These are phyloP conservation scores for Nemopilema nomurai DNA, from an alignment of 30 jellyfish, hydroid and myxozoan genomes.

Conservation along the genomic window DNA sequence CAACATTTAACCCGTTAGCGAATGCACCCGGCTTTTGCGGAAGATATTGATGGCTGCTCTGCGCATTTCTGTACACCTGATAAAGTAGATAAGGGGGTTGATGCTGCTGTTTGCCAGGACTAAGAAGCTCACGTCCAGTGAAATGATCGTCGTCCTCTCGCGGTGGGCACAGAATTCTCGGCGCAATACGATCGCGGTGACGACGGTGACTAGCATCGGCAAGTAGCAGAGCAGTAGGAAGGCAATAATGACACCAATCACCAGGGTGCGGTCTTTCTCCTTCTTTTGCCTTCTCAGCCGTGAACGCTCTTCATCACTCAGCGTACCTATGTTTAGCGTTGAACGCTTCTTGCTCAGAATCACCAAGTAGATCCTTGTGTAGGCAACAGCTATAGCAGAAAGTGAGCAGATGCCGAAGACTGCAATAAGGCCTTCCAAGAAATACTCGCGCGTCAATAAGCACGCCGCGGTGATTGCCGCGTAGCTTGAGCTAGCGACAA, in stretches of 20 bases:
- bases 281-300: background rate
- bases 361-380: slow-evolving; percentile 48
- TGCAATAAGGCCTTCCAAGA: slow-evolving; percentile 3
- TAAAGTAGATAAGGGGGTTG: slow-evolving; percentile 37
- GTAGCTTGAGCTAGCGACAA: slow-evolving; percentile 6
- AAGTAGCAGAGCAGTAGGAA: slow-evolving; percentile 14
- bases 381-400: background rate
- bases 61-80: slow-evolving; percentile 33
- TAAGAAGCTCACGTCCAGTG: slow-evolving; percentile 13
- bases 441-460: slow-evolving; percentile 1
- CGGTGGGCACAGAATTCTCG: background rate
- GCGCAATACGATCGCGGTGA: slow-evolving; percentile 1
- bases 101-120: slow-evolving; percentile 40
- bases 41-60: slow-evolving; percentile 39
- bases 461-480: background rate
- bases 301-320: background rate
- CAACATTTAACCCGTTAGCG: background rate
- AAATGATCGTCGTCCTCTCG: slow-evolving; percentile 8
- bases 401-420: background rate
- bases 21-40: background rate
- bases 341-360: slow-evolving; percentile 8
- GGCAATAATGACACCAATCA: slow-evolving; percentile 19
- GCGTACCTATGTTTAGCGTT: slow-evolving; percentile 23
- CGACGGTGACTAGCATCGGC: slow-evolving; percentile 9
- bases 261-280: slow-evolving; percentile 15